Conservation (phyloP, 2,797 vertebrate genomes). For the Lophius americanus region DNA sequence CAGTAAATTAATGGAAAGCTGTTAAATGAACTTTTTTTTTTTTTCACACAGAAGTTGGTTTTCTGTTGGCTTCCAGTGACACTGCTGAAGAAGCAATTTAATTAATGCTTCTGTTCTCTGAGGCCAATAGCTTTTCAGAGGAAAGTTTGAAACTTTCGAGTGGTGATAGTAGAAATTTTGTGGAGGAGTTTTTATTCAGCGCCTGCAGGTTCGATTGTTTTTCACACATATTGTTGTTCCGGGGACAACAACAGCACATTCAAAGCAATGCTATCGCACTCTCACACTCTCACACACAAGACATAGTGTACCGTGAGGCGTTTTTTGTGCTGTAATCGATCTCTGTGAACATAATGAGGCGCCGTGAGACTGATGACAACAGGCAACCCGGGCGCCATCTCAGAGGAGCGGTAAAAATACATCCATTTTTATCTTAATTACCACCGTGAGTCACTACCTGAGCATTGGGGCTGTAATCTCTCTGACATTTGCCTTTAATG, state of each 20-base stretch:
- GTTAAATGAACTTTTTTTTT: neutral
- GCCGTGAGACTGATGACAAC: conserved; percentile 42
- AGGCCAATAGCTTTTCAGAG: neutral
- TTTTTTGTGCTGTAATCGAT: conserved; percentile 8
- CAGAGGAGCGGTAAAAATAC: conserved; percentile 29
- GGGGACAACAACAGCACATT: neutral
- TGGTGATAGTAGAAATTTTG: neutral
- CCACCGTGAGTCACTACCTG: conserved; percentile 29
- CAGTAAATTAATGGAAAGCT: neutral
- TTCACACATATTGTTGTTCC: neutral
- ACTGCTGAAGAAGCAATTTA: too few species aligned
- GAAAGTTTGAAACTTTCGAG: neutral
- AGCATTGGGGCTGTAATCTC: conserved; percentile 42
- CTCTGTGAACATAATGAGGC: conserved; percentile 45
- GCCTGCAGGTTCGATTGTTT: neutral
- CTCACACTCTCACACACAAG: neutral
- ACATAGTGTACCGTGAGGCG: neutral
- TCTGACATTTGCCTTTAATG: conserved; percentile 57
- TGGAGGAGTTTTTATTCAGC: neutral
- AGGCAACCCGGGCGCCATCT: neutral
- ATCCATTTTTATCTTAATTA: conserved; percentile 46
- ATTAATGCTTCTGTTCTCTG: too few species aligned
- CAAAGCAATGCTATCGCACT: neutral
- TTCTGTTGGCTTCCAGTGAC: neutral
- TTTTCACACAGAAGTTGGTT: neutral